A percentile compares a stretch with the other conserved stretches of the same genome.
These are phyloP conservation scores for Echinarachnius parma DNA, from an alignment of 53 echinoderm and acorn worm genomes.

Conservation along the genomic window DNA sequence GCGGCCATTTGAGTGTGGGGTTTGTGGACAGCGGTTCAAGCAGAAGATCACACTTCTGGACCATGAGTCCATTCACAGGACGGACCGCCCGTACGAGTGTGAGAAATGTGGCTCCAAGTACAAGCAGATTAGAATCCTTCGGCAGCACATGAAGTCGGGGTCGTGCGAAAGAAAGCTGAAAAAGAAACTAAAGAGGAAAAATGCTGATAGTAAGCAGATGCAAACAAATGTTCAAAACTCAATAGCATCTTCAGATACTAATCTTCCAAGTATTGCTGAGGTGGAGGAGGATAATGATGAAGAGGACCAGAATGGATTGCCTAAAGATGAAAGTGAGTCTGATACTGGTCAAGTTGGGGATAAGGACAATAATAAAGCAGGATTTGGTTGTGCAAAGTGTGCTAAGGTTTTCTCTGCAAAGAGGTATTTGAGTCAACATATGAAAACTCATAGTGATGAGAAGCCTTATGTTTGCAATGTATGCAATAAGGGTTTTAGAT, in stretches of 20 bases:
- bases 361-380: neutral
- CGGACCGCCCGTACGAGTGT: constrained; percentile 1
- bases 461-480: constrained; percentile 9
- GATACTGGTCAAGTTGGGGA: neutral
- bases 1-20: constrained; percentile 28
- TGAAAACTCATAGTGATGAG: constrained; percentile 24
- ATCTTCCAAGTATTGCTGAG: too few relatives aligned
- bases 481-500: constrained; percentile 18
- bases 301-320: too few relatives aligned
- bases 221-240: too few relatives aligned
- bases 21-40: constrained; percentile 20
- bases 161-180: constrained; percentile 12
- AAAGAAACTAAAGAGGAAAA: neutral
- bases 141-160: constrained; percentile 7
- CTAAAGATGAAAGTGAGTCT: too few relatives aligned
- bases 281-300: too few relatives aligned
- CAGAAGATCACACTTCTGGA: constrained; percentile 24
- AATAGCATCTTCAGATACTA: too few relatives aligned
- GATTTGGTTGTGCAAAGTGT: constrained; percentile 26
- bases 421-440: constrained; percentile 18
- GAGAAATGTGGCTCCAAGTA: constrained; percentile 18
- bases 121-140: constrained; percentile 19
- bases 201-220: too few relatives aligned
- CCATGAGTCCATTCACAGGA: constrained; percentile 12
- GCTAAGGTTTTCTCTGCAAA: constrained; percentile 16